Conservation (phyloP, 2,113 vertebrate species). For the Microtus pennsylvanicus region DNA sequence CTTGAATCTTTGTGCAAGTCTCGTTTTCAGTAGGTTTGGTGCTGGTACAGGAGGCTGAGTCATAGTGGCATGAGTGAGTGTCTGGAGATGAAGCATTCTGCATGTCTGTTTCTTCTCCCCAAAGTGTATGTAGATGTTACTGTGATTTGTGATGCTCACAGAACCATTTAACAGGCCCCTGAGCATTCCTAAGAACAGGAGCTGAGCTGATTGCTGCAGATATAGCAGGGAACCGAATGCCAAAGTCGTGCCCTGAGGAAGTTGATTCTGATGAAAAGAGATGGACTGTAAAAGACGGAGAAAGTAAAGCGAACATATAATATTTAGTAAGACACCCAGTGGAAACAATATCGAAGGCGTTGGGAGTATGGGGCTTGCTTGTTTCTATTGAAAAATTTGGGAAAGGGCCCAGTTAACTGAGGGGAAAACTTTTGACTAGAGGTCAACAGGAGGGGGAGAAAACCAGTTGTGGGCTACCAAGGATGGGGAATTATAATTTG, state of each 20-base stretch:
- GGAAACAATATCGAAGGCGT: not conserved
- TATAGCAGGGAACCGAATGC: not conserved
- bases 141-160: not conserved
- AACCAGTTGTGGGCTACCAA: not conserved
- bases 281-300: not conserved
- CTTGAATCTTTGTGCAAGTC: not conserved
- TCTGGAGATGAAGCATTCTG: not conserved
- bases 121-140: not conserved
- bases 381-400: not conserved
- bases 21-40: not conserved
- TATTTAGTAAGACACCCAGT: not conserved
- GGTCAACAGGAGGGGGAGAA: not conserved
- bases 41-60: not conserved
- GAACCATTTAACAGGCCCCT: not conserved
- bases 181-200: not conserved
- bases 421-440: not conserved
- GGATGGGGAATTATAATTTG: conserved; percentile 18
- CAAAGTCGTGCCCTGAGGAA: not conserved
- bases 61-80: not conserved
- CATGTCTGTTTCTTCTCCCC: not conserved
- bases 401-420: not conserved
- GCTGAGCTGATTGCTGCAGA: not conserved
- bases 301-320: not conserved
- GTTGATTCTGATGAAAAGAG: conserved; percentile 29
- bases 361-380: not conserved